phyloP scores from a whole-genome alignment of 2,113 vertebrate genomes.

The Centropus bengalensis region DNA sequence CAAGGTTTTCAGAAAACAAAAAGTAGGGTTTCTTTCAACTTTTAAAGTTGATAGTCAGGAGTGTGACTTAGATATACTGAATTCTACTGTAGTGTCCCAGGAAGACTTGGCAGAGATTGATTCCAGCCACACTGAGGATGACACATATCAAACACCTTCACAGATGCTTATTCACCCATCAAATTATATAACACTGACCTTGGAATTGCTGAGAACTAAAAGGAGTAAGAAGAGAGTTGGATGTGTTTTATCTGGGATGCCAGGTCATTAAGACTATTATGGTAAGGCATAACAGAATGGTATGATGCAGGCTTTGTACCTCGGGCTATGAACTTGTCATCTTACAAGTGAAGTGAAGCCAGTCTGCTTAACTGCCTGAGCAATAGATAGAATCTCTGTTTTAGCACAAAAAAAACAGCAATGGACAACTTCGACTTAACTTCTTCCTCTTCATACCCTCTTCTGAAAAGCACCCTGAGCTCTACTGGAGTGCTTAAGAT shows the following conservation, averaged over 20 bases:
- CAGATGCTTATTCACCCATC: slow-evolving; percentile 65
- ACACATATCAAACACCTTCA: slow-evolving; percentile 61
- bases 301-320: slow-evolving; percentile 21
- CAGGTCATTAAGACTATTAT: slow-evolving; percentile 46
- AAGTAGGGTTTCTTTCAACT: slow-evolving; percentile 46
- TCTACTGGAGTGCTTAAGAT: not conserved
- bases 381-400: slow-evolving; percentile 35
- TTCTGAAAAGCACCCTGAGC: slow-evolving; percentile 10
- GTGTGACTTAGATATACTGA: slow-evolving; percentile 41
- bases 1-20: slow-evolving; percentile 53
- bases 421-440: not conserved
- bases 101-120: slow-evolving; percentile 51
- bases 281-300: slow-evolving; percentile 6
- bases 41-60: slow-evolving; percentile 23
- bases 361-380: slow-evolving; percentile 13
- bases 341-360: not conserved
- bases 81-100: slow-evolving; percentile 1
- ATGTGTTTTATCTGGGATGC: slow-evolving; percentile 22
- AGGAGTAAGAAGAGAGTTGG: not conserved
- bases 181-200: slow-evolving; percentile 33
- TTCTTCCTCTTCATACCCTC: not conserved
- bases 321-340: slow-evolving; percentile 52
- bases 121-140: slow-evolving; percentile 21
- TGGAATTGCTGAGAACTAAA: slow-evolving; percentile 33
- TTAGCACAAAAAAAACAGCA: slow-evolving; percentile 17